Evolutionary conservation across 2,797 vertebrate genomes (phyloP).

Genomic region (Phoeniculus purpureus): DNA sequence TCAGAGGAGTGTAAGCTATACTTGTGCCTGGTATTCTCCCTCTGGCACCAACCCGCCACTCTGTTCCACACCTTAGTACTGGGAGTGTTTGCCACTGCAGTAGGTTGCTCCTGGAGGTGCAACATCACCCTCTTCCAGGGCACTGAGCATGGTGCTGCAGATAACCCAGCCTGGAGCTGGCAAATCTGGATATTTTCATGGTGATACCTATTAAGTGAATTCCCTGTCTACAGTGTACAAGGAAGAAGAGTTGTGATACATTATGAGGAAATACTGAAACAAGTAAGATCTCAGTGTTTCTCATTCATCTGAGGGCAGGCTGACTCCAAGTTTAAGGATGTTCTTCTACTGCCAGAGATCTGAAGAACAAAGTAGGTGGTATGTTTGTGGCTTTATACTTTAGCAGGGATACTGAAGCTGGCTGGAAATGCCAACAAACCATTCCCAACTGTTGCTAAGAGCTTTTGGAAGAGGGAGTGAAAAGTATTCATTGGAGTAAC

Average conservation of each 20-base stretch:
- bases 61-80: rapidly evolving
- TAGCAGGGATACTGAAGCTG: not conserved
- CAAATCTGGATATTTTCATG: not conserved
- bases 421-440: not conserved
- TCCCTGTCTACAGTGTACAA: not conserved
- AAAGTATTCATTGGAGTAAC: not conserved
- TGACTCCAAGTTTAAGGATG: not conserved
- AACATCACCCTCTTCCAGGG: not conserved
- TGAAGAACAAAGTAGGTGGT: not conserved
- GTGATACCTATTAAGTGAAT: not conserved
- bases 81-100: not conserved
- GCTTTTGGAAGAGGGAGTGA: not conserved
- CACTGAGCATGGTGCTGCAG: not conserved
- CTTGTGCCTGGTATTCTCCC: not conserved
- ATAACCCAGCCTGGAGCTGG: not conserved
- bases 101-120: not conserved
- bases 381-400: not conserved
- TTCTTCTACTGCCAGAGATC: not conserved
- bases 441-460: not conserved
- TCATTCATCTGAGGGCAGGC: not conserved
- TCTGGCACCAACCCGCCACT: not conserved
- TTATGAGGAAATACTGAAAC: not conserved
- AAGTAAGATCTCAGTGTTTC: not conserved
- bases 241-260: not conserved
- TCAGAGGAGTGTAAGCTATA: not conserved